Percentiles rank a stretch among this genome's conserved stretches.
Conservation (phyloP, 2,113 vertebrate genomes). For the Piaya cayana region DNA sequence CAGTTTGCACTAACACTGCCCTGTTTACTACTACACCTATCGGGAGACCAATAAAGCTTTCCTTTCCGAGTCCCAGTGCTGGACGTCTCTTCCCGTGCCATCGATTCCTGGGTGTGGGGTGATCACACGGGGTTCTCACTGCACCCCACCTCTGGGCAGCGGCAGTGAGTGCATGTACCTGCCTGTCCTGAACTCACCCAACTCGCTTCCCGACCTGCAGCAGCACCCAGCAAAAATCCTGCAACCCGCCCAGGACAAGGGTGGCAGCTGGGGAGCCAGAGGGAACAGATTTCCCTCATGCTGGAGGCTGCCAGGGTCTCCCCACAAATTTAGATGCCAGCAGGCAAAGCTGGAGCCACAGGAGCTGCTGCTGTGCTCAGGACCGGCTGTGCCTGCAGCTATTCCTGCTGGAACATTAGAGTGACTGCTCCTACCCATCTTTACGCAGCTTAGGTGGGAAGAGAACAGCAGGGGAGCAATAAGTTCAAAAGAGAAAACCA, state of each 20-base stretch:
- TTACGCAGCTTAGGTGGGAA: fast-evolving
- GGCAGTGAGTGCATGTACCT: background rate
- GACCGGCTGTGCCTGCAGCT: background rate
- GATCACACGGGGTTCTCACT: background rate
- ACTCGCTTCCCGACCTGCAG: background rate
- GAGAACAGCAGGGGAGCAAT: background rate
- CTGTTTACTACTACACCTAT: constrained; percentile 6
- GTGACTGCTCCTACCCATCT: background rate
- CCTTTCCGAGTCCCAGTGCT: background rate
- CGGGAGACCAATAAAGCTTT: constrained; percentile 40
- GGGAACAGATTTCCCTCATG: background rate
- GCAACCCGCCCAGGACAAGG: background rate
- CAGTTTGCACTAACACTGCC: constrained; percentile 71
- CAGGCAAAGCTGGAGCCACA: background rate
- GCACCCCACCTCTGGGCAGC: background rate
- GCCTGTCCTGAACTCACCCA: background rate
- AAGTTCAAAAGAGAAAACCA: background rate
- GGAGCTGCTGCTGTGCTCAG: background rate
- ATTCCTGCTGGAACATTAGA: background rate
- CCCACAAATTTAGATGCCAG: background rate
- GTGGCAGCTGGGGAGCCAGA: background rate
- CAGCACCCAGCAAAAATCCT: background rate
- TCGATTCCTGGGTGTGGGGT: background rate
- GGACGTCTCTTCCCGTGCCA: background rate
- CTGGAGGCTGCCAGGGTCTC: background rate